Evolutionary conservation across 2,113 vertebrate species (phyloP), one percentile per base, ranked within the genome.

Genomic region (Sclerurus mexicanus): DNA sequence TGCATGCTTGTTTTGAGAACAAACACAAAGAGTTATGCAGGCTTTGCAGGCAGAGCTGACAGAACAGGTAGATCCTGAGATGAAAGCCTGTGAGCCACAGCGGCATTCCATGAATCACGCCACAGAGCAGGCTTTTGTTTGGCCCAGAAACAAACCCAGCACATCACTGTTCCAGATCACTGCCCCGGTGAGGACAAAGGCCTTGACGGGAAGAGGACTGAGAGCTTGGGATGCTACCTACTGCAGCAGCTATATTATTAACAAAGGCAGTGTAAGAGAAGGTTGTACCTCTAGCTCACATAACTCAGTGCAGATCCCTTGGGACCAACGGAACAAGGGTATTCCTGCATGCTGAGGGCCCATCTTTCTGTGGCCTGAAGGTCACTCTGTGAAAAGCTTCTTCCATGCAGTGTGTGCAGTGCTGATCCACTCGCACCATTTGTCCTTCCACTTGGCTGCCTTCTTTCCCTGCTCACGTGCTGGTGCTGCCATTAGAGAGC

Each of bases 1-100:
- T 60, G n/a, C 77, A 39, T 10, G 35, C 12, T 76, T 92, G 52
- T 93, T 94, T 94, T 73, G 75, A 96, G 86, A 95, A 75, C 72
- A 92, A 91, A 86, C 60, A 83, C 39, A 39, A 55, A 39, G 64
- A 69, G 24, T 64, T 86, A 58, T 0, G 1, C 30, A 76, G 76
- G 60, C 23, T 89, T 72, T 96, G 40, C 66, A 69, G 50, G 37
- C 8, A 8, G 87, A 93, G 22, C 58, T 1, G 16, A 66, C 19
- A 28, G 60, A 92, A 60, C 37, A 77, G 55, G 77, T 80, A 87
- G 50, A 27, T 73, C 10, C 1, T 66, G 69, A 81, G 74, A 81
- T 37, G 33, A 92, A 95, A 86, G 37, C 3, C 46, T 59, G 69
- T 10, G 7, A 84, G 40, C 67, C 14, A 21, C 50, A 77, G 75